phyloP scores from a whole-genome alignment of 1,140 invertebrate species.

The Hyles vespertilio region DNA sequence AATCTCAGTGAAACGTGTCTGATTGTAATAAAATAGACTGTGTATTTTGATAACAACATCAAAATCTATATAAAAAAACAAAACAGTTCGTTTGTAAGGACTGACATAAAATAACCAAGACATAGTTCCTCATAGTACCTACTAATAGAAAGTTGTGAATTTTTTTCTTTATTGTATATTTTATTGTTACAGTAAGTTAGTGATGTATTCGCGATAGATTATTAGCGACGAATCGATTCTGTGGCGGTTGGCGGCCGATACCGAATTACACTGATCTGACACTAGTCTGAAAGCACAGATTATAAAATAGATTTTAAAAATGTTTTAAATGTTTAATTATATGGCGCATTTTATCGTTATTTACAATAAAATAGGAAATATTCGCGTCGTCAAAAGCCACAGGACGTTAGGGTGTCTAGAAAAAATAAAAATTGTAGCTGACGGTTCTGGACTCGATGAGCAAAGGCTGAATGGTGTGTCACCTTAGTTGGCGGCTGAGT shows the following conservation, averaged over 20 bases:
- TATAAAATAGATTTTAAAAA: not conserved
- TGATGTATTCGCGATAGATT: conserved; percentile 54
- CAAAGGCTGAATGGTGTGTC: no score
- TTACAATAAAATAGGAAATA: no score
- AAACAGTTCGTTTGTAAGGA: conserved; percentile 38
- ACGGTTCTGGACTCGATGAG: no score
- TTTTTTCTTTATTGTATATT: conserved; percentile 67
- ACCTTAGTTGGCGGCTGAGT: no score
- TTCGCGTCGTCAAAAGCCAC: not conserved
- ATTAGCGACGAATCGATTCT: no score
- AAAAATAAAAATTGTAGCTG: not conserved
- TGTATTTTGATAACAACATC: conserved; percentile 71
- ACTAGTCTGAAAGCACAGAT: not conserved
- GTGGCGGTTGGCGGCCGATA: no score
- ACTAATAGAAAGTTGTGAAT: conserved; percentile 74
- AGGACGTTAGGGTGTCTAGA: not conserved
- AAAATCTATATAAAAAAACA: conserved; percentile 42
- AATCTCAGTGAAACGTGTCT: conserved; percentile 61
- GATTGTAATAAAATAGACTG: conserved; percentile 53
- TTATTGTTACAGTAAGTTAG: conserved; percentile 69
- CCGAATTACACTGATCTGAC: no score
- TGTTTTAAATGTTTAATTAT: conserved; percentile 2
- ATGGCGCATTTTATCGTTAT: no score
- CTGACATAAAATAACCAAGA: conserved; percentile 61
- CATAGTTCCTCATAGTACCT: conserved; percentile 75